These are phyloP conservation scores for Oreochromis spilurus DNA, from an alignment of 2,113 vertebrate species.

Conservation along the genomic window DNA sequence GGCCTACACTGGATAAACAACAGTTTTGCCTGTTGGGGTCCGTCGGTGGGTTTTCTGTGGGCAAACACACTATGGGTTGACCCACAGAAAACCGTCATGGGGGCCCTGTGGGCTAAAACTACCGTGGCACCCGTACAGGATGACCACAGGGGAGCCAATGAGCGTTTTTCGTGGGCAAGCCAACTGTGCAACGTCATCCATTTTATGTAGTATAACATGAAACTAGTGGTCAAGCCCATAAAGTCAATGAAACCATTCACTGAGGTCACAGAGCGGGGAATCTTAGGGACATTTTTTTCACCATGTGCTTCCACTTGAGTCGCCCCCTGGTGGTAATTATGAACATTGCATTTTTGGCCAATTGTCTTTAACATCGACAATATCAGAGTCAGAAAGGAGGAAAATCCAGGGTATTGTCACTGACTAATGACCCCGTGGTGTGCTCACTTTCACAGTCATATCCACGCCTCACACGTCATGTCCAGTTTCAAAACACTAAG, in stretches of 20 bases:
- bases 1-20: background rate
- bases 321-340: background rate
- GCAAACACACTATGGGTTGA: background rate
- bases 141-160: background rate
- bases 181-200: fast-evolving
- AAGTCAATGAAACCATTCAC: background rate
- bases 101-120: background rate
- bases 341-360: background rate
- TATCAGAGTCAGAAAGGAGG: background rate
- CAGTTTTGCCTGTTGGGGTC: background rate
- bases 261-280: background rate
- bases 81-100: background rate
- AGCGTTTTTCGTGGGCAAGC: background rate
- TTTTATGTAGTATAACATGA: background rate
- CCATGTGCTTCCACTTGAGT: background rate
- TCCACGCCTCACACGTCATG: background rate
- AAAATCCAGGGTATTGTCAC: background rate
- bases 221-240: background rate
- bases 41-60: background rate
- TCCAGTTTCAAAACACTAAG: background rate
- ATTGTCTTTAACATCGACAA: background rate
- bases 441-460: background rate
- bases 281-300: background rate
- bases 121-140: fast-evolving
- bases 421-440: background rate